Evolutionary conservation across 2,113 vertebrate species (phyloP).

Genomic region (Canis aureus): DNA sequence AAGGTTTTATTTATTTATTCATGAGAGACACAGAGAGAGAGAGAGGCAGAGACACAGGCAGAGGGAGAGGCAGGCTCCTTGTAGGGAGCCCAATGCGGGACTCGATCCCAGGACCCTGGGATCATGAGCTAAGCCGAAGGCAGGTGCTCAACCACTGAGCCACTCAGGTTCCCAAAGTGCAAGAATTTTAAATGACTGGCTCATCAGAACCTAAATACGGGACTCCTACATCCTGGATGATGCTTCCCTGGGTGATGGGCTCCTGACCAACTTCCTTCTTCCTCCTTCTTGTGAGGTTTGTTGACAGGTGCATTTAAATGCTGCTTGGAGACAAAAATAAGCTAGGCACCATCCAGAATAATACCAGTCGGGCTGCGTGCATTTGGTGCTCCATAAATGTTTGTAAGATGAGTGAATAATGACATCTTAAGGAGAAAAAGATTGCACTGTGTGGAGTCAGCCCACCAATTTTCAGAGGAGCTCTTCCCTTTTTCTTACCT

Average conservation of each 20-base stretch:
- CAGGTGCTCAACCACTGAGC: too few species aligned
- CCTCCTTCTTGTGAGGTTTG: background rate
- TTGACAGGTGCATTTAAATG: background rate
- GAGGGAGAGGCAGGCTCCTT: too few species aligned
- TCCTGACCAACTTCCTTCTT: background rate
- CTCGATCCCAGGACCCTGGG: too few species aligned
- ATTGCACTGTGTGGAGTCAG: background rate
- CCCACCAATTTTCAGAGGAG: too few species aligned
- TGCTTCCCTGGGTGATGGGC: background rate
- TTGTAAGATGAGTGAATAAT: background rate
- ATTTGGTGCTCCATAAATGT: background rate
- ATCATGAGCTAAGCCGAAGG: too few species aligned
- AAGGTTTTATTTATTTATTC: too few species aligned
- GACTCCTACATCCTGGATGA: background rate
- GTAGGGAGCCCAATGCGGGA: too few species aligned
- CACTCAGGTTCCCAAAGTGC: background rate
- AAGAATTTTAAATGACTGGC: background rate
- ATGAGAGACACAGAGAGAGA: too few species aligned
- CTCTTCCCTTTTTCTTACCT: background rate
- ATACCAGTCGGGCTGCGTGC: background rate
- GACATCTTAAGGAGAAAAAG: background rate
- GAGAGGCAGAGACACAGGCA: too few species aligned
- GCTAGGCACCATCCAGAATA: background rate
- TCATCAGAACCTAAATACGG: background rate
- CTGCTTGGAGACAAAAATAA: background rate